Percentiles rank a stretch among this genome's conserved stretches.
Evolutionary conservation across 1,140 invertebrate genomes (phyloP).

Genomic region (Chelonus insularis): DNA sequence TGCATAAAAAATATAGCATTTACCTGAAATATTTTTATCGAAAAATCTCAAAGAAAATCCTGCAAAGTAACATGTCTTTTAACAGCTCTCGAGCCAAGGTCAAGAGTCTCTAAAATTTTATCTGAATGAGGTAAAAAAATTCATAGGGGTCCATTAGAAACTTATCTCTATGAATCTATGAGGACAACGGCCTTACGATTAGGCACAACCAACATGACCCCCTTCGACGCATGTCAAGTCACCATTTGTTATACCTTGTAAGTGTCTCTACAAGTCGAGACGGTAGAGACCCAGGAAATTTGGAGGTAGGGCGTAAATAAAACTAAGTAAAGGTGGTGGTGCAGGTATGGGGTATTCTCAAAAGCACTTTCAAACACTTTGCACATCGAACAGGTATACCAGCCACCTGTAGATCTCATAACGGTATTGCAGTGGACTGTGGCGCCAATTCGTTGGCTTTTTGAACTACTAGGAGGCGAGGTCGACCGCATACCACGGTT

Average conservation of each 20-base stretch:
- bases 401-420: conserved; percentile 51
- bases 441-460: conserved; percentile 43
- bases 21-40: no score
- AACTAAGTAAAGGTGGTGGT: no score
- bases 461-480: conserved; percentile 55
- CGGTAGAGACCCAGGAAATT: no score
- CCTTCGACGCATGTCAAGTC: not conserved
- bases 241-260: no score
- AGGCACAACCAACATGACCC: conserved; percentile 15
- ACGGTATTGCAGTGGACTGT: conserved; percentile 52
- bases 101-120: not conserved
- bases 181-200: conserved; percentile 23
- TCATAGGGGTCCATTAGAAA: not conserved
- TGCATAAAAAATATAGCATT: no score
- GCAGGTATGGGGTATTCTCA: not conserved
- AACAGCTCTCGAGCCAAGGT: not conserved
- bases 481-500: conserved; percentile 56
- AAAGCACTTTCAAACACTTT: no score
- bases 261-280: no score
- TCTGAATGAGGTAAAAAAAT: not conserved
- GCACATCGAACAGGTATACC: conserved; percentile 19
- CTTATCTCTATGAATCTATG: not conserved
- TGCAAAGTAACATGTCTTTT: no score
- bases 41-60: no score
- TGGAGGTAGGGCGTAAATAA: no score